These are phyloP conservation scores for Epinephelus lanceolatus DNA, from an alignment of 2,113 vertebrate species.

Conservation along the genomic window DNA sequence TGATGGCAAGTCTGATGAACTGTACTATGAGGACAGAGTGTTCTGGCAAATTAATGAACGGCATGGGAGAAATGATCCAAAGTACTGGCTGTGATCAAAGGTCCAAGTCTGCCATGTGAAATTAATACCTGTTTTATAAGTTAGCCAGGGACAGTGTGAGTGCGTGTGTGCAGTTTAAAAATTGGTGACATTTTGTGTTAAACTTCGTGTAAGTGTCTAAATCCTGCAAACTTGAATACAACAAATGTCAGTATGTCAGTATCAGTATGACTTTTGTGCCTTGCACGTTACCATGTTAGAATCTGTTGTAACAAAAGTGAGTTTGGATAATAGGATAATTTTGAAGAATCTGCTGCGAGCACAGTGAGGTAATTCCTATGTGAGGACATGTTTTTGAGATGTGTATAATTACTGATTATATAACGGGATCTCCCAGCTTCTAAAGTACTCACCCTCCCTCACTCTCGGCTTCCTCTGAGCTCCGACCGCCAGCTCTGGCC, in stretches of 20 bases:
- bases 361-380: background rate
- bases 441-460: constrained; percentile 93
- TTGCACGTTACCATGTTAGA: background rate
- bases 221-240: background rate
- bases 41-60: constrained; percentile 6
- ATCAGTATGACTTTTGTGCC: background rate
- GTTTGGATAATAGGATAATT: background rate
- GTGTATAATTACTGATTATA: no score
- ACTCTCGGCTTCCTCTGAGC: constrained; percentile 96
- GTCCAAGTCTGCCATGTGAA: background rate
- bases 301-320: background rate
- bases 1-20: background rate
- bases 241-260: no score
- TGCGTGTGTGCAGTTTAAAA: no score
- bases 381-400: background rate
- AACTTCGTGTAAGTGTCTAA: background rate
- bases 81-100: constrained; percentile 6
- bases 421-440: background rate
- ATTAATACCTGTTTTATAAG: background rate
- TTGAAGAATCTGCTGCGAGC: background rate
- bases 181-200: background rate
- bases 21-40: background rate
- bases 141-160: background rate
- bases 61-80: background rate
- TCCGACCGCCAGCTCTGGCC: constrained; percentile 82